Percentiles rank a stretch among this genome's conserved stretches.
Evolutionary conservation across 1,140 invertebrate species (phyloP).

Genomic region (Triops cancriformis): DNA sequence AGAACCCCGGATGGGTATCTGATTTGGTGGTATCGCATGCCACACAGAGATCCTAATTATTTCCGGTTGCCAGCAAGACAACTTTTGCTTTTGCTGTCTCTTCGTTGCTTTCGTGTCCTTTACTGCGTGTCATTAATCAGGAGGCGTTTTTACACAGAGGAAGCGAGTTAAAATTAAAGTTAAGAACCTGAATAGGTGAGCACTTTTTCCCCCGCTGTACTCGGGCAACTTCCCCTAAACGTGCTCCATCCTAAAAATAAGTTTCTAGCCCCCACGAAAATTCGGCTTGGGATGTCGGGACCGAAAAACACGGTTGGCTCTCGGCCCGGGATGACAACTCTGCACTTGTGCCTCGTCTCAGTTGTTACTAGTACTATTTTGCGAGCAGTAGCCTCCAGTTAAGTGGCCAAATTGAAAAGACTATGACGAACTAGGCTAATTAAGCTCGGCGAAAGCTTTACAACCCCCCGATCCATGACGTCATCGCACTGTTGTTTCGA

Average conservation of each 20-base stretch:
- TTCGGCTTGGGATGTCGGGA: background rate
- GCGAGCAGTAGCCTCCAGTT: background rate
- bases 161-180: slow-evolving; percentile 2
- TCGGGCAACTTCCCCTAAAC: background rate
- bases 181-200: background rate
- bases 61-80: background rate
- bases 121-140: background rate
- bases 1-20: background rate
- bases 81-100: background rate
- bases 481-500: no score
- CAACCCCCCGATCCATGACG: no score
- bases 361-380: background rate
- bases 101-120: background rate
- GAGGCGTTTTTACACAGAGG: background rate
- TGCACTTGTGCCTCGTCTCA: background rate
- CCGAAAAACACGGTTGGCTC: background rate
- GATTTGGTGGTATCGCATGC: background rate
- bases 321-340: background rate
- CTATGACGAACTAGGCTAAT: background rate
- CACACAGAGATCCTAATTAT: background rate
- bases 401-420: background rate
- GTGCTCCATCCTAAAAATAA: slow-evolving; percentile 4
- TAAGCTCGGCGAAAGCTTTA: no score
- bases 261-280: background rate
- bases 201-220: background rate